Base-by-base conservation (phyloP, 2,888 invertebrate species). In the Sinelater perroti region DNA sequence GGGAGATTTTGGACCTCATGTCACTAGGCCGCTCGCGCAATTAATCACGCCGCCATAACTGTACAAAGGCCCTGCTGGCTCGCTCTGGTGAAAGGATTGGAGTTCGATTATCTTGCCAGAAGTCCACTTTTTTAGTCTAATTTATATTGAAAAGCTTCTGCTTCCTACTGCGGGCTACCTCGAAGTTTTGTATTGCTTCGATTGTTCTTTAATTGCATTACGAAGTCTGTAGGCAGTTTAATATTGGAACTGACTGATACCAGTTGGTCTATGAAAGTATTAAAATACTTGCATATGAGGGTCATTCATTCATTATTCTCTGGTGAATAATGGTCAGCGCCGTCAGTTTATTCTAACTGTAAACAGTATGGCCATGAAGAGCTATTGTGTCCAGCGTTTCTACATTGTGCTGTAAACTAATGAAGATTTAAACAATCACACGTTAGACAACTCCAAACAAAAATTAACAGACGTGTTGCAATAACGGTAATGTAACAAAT, bases 71-170 rank as follows among this genome's bases (percentile, higher is more conserved):
- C 54, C 54, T 35, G 46, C 46, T 55, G 47, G 40, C 47, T 55
- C 40, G 30, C 20, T 16, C 47, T 33, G 31, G 55, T 55, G 55
- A 55, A 55, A 55, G 55, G 55, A 49, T 47, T 30, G 38, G 49
- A 49, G 40, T 47, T 50, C 40, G 47, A 49, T 55, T 49, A 42
- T 55, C 26, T 40, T 47, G 28, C 46, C 40, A 55, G 40, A 49
- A 40, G 47, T 33, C 18, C 31, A 14, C 40, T 38, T 53, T 53
- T 52, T 44, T 53, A 53, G 44, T 53, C 45, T 53, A 53, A 53
- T 53, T 53, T 53, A 53, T 44, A 35, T 53, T 53, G 45, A 53
- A 45, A 53, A 53, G 53, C 53, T 53, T 53, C 53, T 53, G 53
- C 53, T 53, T 53, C 53, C 53, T 53, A 53, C 53, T 53, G 53